Percentiles rank a stretch among this genome's conserved stretches.
phyloP scores from a whole-genome alignment of 1,140 invertebrate species.

The Heliconius himera region DNA sequence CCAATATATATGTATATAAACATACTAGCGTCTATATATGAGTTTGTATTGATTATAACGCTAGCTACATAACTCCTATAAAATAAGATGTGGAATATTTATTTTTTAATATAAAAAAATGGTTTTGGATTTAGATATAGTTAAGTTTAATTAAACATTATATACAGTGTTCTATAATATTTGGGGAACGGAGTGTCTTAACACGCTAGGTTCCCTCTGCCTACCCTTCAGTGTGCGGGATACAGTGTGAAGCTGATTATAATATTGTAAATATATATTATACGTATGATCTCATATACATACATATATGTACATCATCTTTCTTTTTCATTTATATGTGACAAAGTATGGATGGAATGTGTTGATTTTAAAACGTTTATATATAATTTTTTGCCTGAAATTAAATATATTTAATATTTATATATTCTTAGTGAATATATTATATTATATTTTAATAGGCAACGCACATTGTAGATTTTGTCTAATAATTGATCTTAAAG shows the following conservation, averaged over 20 bases:
- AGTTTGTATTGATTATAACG: background rate
- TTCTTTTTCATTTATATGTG: background rate
- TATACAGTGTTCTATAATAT: conserved; percentile 1
- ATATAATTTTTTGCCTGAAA: background rate
- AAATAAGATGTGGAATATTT: background rate
- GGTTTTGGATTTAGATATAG: conserved; percentile 9
- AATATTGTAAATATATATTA: conserved; percentile 6
- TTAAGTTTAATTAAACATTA: background rate
- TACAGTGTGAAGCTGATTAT: no score
- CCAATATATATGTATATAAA: background rate
- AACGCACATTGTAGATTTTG: background rate
- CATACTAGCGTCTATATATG: background rate
- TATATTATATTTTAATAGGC: background rate
- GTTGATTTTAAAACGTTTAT: no score
- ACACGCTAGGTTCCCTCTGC: no score
- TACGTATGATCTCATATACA: background rate
- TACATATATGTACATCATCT: background rate
- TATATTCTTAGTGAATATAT: background rate
- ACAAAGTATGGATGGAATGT: background rate
- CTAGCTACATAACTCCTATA: background rate
- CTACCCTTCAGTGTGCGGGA: no score
- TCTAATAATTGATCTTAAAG: conserved; percentile 2
- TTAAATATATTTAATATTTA: background rate
- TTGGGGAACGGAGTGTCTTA: background rate
- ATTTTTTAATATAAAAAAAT: background rate